A percentile compares a stretch with the other conserved stretches of the same genome.
phyloP scores from a whole-genome alignment of 2,888 invertebrate species.

The Phortica magna region DNA sequence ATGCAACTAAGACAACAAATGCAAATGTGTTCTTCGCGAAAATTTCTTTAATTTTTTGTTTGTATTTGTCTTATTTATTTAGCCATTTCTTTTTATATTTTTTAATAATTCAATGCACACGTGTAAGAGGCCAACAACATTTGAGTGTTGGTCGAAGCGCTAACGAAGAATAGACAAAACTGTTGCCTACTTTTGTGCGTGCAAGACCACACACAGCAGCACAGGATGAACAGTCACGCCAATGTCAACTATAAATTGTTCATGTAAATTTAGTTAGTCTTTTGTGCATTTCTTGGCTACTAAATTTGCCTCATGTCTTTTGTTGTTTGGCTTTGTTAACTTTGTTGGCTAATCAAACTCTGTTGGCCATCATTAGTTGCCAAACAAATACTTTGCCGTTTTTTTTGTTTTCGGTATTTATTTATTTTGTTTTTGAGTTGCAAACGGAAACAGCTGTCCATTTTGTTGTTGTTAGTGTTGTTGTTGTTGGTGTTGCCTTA shows the following conservation, averaged over 20 bases:
- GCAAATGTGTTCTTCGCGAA: slow-evolving; percentile 29
- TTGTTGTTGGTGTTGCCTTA: slow-evolving; percentile 50
- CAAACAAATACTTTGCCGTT: slow-evolving; percentile 52
- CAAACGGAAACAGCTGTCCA: slow-evolving; percentile 76
- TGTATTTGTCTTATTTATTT: background rate
- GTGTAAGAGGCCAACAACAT: too few species aligned
- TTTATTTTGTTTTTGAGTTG: slow-evolving; percentile 31
- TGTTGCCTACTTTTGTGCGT: slow-evolving; percentile 29
- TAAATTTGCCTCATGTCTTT: slow-evolving; percentile 10
- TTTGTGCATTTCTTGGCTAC: background rate
- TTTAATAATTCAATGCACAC: too few species aligned
- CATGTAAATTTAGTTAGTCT: background rate
- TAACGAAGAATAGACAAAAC: background rate
- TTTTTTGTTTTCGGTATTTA: slow-evolving; percentile 20
- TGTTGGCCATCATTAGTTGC: slow-evolving; percentile 65
- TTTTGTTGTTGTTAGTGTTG: slow-evolving; percentile 38
- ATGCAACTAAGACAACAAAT: slow-evolving; percentile 10
- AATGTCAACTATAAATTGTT: background rate
- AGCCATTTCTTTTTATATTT: too few species aligned
- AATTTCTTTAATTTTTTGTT: background rate
- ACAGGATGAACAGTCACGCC: too few species aligned
- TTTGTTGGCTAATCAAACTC: slow-evolving; percentile 49
- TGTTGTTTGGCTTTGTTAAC: too few species aligned
- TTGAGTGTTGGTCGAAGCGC: background rate
- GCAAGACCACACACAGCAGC: slow-evolving; percentile 17